phyloP scores from a whole-genome alignment of 2,888 invertebrate species.

The Sarcophaga carnaria region DNA sequence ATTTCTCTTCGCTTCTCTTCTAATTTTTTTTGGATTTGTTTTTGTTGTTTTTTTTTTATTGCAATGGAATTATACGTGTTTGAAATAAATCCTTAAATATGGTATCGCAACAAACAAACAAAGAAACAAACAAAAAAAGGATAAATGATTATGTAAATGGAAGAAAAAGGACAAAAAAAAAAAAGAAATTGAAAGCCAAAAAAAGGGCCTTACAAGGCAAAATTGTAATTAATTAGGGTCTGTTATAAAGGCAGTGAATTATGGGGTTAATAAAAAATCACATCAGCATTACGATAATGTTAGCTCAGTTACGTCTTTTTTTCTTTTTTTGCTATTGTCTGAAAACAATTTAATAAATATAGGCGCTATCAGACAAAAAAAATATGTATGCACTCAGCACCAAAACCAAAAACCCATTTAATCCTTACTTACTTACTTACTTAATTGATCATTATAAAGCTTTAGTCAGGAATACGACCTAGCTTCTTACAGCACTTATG shows the following conservation, averaged over 20 bases:
- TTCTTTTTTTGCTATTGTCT: background rate
- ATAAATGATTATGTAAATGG: background rate
- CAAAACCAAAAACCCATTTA: too few species aligned
- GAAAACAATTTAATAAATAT: background rate
- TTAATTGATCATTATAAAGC: too few species aligned
- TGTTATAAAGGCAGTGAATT: background rate
- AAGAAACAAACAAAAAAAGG: background rate
- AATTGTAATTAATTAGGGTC: background rate
- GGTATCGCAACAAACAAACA: background rate
- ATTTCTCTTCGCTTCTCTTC: background rate
- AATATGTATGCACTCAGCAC: too few species aligned
- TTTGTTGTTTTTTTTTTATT: background rate
- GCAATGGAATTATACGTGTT: constrained; percentile 16
- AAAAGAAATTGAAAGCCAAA: background rate
- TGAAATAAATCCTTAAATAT: constrained; percentile 6
- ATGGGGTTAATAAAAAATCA: background rate
- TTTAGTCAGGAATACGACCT: too few species aligned
- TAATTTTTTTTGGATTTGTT: too few species aligned
- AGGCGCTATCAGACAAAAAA: too few species aligned
- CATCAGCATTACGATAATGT: background rate
- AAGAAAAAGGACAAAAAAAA: background rate
- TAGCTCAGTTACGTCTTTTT: background rate
- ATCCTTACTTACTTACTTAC: too few species aligned
- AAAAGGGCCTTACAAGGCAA: background rate
- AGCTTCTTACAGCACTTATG: too few species aligned